Evolutionary conservation across 2,113 vertebrate species (phyloP).

Genomic region (Theristicus caerulescens): DNA sequence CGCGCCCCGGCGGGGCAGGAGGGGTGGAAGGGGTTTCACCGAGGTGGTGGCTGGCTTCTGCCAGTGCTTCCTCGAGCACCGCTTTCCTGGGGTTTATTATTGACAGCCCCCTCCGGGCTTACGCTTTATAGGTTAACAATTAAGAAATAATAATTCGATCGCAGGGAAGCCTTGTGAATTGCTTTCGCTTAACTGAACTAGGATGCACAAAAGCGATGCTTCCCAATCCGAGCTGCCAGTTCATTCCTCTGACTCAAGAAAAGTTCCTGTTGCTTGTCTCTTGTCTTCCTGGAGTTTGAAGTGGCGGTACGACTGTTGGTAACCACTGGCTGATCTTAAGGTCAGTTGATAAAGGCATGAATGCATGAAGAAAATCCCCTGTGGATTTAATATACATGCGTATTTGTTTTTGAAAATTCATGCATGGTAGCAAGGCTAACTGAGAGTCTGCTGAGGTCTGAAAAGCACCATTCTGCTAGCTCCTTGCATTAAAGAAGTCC

Average conservation of each 20-base stretch:
- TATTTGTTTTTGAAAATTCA: not conserved
- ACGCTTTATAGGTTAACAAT: not conserved
- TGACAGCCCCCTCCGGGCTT: not conserved
- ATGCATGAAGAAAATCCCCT: not conserved
- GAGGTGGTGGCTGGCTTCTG: not conserved
- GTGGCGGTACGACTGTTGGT: not conserved
- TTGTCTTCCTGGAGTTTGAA: not conserved
- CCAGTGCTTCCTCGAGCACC: rapidly evolving
- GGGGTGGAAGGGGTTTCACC: not conserved
- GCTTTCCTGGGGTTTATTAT: not conserved
- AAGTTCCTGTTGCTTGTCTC: not conserved
- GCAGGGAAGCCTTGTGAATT: not conserved
- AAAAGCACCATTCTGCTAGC: not conserved
- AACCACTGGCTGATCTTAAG: not conserved
- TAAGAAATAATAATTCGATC: not conserved
- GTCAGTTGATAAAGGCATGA: not conserved
- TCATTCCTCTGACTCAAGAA: not conserved
- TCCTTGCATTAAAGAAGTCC: not conserved
- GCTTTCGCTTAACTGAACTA: not conserved
- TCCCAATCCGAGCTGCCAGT: not conserved
- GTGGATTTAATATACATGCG: not conserved
- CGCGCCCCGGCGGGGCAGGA: not conserved
- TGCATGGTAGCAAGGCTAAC: not conserved
- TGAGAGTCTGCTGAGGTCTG: not conserved
- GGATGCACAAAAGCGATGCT: not conserved